Base-by-base conservation (phyloP, 2,797 vertebrate genomes). In the Novumbra hubbsi region DNA sequence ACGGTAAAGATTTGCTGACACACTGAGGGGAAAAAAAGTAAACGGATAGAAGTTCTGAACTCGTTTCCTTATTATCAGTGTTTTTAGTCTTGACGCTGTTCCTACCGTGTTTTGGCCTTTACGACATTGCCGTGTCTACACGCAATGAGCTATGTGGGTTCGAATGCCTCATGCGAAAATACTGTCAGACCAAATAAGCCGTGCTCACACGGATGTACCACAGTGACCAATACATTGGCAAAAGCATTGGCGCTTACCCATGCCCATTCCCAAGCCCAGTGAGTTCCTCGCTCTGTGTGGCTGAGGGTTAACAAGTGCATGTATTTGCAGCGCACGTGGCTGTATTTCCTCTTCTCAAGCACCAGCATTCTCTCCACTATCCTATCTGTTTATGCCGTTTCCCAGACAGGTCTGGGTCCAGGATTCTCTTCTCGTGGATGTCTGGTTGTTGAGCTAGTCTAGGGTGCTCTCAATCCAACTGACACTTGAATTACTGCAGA, bases 401-500 rank as follows among this genome's bases (percentile, higher is more conserved):
- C 41, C 41, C 41, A 45, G 41, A 45, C 7, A 45, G n/a, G 21
- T 3, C n/a, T 57, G 19, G 52, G 7, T 9, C 52, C 52, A 21
- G 52, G 52, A 5, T 21, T 24, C 41, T 45, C 12, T 45, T 6
- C 41, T 12, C 3, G 12, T 14, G 9, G 41, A 14, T n/a, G 52
- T 8, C 6, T 38, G 34, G 50, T 67, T 74, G 72, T 77, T 70
- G 5, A 80, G 76, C 21, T 60, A 27, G 65, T 85, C 83, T 89
- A 85, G 86, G 85, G 80, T 87, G 83, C 81, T 83, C 71, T n/a
- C 52, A 21, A 21, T 7, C 52, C n/a, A 11, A 5, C 52, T n/a
- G 84, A 87, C 86, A 84, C 84, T 88, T 71, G 21, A 75, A 80
- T 90, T 85, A 82, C 84, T 30, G 70, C 17, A 52, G 17, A 38